These are phyloP conservation scores for Tiliacea aurago DNA, from an alignment of 2,888 invertebrate species.

Conservation along the genomic window DNA sequence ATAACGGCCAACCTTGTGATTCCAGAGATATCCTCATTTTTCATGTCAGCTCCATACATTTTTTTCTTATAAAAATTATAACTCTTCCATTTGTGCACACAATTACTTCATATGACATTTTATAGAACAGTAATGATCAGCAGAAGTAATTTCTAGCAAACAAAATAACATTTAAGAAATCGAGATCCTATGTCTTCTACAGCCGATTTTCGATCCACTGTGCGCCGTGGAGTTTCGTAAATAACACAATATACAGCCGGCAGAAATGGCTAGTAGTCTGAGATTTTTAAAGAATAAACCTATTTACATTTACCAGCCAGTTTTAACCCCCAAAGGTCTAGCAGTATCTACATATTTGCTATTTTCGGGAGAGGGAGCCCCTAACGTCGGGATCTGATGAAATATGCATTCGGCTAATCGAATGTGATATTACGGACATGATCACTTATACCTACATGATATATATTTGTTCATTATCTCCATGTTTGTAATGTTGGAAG, in stretches of 20 bases:
- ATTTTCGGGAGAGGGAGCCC: constrained; percentile 35
- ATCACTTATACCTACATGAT: neutral
- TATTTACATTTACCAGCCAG: constrained; percentile 39
- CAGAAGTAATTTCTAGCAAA: no score
- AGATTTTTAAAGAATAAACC: constrained; percentile 43
- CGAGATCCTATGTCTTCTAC: no score
- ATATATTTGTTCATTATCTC: constrained; percentile 31
- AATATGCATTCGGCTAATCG: constrained; percentile 59
- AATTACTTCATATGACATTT: no score
- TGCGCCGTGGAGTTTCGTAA: constrained; percentile 40
- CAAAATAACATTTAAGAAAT: no score
- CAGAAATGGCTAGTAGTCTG: constrained; percentile 33
- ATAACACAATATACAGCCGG: constrained; percentile 49
- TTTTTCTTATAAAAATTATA: no score
- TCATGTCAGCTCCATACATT: no score
- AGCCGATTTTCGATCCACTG: no score
- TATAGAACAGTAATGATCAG: no score
- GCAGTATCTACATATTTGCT: constrained; percentile 46
- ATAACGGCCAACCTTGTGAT: no score
- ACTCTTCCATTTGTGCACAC: no score
- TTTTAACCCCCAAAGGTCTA: constrained; percentile 26
- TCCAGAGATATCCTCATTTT: no score
- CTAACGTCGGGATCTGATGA: constrained; percentile 45
- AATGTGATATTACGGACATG: constrained; percentile 44
- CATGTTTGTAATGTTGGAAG: constrained; percentile 13